phyloP scores from a whole-genome alignment of 2,888 invertebrate species.

The Metacarcinus magister region DNA sequence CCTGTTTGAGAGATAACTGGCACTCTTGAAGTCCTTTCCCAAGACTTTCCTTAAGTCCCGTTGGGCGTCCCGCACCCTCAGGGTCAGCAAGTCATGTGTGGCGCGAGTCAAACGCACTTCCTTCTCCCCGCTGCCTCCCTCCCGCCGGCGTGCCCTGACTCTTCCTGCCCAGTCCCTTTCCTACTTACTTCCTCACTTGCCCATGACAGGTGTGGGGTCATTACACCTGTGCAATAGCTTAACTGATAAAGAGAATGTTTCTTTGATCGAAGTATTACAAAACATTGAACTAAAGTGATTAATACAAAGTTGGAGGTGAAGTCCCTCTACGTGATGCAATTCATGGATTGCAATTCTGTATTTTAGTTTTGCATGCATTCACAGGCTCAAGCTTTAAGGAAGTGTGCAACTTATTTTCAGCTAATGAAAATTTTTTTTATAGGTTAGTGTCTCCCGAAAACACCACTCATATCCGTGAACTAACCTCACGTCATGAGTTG shows the following conservation, averaged over 20 bases:
- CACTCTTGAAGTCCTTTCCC: constrained; percentile 56
- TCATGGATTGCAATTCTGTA: not conserved
- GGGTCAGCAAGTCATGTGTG: constrained; percentile 70
- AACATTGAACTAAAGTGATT: not conserved
- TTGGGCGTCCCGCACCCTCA: constrained; percentile 68
- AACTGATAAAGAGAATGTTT: not conserved
- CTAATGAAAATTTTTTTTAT: not conserved
- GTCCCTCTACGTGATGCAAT: not conserved
- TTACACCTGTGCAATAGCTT: constrained; percentile 16
- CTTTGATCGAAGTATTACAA: not conserved
- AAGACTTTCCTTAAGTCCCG: constrained; percentile 75
- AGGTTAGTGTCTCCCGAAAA: not conserved
- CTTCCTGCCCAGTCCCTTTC: not conserved
- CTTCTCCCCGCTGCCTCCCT: constrained; percentile 59
- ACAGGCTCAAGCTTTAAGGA: not conserved
- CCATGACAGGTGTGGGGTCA: not conserved
- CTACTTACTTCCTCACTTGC: not conserved
- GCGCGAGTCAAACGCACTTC: constrained; percentile 64
- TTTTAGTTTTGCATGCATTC: not conserved
- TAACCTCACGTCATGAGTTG: not conserved
- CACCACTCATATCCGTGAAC: not conserved
- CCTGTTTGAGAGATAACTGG: constrained; percentile 66
- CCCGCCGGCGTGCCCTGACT: not conserved
- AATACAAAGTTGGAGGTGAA: not conserved
- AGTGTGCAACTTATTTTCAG: not conserved